These are phyloP conservation scores for Enteromius argenteus DNA, from an alignment of 2,797 vertebrate species.

Conservation along the genomic window DNA sequence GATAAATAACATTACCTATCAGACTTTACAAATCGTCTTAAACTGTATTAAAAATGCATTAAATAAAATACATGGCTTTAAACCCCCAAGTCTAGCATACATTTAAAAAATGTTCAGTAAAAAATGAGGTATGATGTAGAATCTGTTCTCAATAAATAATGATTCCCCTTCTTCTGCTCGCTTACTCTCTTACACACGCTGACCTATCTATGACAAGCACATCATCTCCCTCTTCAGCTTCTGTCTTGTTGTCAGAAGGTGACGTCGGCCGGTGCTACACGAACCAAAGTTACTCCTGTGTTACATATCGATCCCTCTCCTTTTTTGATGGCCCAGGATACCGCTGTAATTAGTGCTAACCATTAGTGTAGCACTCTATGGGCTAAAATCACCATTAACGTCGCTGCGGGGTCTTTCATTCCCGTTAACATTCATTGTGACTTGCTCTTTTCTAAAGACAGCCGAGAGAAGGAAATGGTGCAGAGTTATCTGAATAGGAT, in stretches of 20 bases:
- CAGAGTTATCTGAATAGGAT: constrained; percentile 74
- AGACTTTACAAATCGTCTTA: background rate
- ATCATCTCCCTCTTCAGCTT: constrained; percentile 72
- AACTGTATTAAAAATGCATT: constrained; percentile 20
- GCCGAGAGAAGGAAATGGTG: constrained; percentile 75
- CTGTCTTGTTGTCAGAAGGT: constrained; percentile 57
- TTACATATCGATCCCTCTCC: constrained; percentile 79
- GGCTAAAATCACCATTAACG: constrained; percentile 83
- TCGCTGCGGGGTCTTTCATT: constrained; percentile 79
- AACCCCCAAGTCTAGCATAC: background rate
- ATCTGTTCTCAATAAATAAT: constrained; percentile 41
- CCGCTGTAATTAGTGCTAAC: constrained; percentile 82
- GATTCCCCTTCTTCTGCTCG: constrained; percentile 39
- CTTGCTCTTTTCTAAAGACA: constrained; percentile 76
- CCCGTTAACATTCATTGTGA: constrained; percentile 77
- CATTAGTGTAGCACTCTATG: constrained; percentile 81
- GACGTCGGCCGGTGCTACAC: constrained; percentile 40
- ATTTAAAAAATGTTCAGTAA: constrained; percentile 4
- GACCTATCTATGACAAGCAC: constrained; percentile 62
- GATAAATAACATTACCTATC: background rate
- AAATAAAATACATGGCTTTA: constrained; percentile 31
- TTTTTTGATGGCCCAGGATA: constrained; percentile 79
- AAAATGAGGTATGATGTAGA: constrained; percentile 24
- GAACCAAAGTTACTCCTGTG: constrained; percentile 51
- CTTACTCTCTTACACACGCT: constrained; percentile 56